Evolutionary conservation across 2,113 vertebrate genomes (phyloP).

Genomic region (Halcyon malimbica): DNA sequence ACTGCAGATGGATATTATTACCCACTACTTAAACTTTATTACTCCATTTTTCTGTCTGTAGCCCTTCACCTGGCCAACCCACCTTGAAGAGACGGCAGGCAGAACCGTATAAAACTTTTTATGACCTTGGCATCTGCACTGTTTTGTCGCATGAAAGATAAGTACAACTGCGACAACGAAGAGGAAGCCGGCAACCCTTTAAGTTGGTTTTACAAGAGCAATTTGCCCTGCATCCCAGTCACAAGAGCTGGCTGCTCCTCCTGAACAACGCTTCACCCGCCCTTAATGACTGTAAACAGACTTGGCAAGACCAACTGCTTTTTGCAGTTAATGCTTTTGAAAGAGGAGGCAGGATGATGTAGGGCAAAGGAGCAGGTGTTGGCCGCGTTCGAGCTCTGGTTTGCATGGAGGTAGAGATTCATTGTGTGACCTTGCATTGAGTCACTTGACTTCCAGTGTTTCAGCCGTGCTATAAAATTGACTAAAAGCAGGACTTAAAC

Average conservation of each 20-base stretch:
- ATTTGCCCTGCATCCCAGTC: conserved; percentile 2
- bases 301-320: conserved; percentile 13
- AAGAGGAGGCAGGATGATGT: not conserved
- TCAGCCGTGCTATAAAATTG: conserved; percentile 31
- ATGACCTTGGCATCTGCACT: conserved; percentile 63
- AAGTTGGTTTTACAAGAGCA: conserved; percentile 7
- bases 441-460: conserved; percentile 44
- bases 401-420: not conserved
- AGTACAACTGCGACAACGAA: conserved; percentile 21
- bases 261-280: not conserved
- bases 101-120: conserved; percentile 66
- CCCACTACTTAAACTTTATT: conserved; percentile 78
- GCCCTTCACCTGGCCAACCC: conserved; percentile 66
- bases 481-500: conserved; percentile 43
- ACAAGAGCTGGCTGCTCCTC: not conserved
- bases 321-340: not conserved
- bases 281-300: not conserved
- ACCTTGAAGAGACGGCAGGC: conserved; percentile 71
- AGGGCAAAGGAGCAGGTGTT: not conserved
- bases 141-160: conserved; percentile 54
- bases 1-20: conserved; percentile 77
- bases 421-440: conserved; percentile 54
- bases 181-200: not conserved
- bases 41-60: conserved; percentile 73
- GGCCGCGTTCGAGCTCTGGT: not conserved